Conservation (phyloP, 2,797 vertebrate genomes). For the Myripristis murdjan region DNA sequence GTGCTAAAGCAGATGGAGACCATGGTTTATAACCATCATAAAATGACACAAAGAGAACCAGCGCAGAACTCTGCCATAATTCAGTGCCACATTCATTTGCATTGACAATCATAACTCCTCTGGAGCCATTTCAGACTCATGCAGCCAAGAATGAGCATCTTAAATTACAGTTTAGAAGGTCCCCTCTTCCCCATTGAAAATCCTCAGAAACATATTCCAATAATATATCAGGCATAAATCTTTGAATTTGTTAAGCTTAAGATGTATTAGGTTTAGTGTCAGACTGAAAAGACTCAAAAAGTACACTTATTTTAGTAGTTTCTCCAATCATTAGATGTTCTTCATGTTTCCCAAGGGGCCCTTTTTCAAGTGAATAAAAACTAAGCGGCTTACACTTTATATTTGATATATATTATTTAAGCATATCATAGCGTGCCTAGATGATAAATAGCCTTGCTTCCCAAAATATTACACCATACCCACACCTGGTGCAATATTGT, state of each 20-base stretch:
- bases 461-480: constrained; percentile 4
- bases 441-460: constrained; percentile 5
- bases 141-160: constrained; percentile 46
- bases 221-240: constrained; percentile 18
- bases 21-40: constrained; percentile 62
- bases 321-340: constrained; percentile 18
- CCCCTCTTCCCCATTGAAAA: constrained; percentile 9
- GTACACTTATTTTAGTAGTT: constrained; percentile 17
- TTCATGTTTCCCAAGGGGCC: constrained; percentile 17
- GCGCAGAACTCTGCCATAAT: constrained; percentile 50
- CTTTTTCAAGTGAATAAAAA: neutral
- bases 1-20: constrained; percentile 21
- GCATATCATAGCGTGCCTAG: neutral
- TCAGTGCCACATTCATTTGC: constrained; percentile 59
- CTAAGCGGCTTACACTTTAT: neutral
- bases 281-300: constrained; percentile 14
- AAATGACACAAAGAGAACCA: constrained; percentile 51
- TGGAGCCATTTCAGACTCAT: constrained; percentile 39
- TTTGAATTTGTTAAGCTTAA: neutral
- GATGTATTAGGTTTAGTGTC: neutral
- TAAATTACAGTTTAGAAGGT: constrained; percentile 51
- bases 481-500: neutral
- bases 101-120: constrained; percentile 47
- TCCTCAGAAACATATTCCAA: constrained; percentile 29
- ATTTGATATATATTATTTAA: constrained; percentile 6